phyloP scores from a whole-genome alignment of 2,113 vertebrate species.

The Psittacula cyanocephala region DNA sequence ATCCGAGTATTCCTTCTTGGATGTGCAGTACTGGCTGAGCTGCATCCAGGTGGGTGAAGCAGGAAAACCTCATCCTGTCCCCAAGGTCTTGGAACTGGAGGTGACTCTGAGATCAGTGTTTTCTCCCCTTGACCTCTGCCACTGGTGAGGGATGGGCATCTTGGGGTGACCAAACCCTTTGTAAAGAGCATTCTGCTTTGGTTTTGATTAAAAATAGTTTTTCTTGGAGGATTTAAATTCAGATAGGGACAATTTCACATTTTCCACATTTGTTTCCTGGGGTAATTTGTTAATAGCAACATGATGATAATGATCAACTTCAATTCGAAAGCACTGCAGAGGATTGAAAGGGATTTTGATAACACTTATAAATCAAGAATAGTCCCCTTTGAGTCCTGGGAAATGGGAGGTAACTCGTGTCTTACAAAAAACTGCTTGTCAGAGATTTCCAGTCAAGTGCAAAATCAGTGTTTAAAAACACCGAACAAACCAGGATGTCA shows the following conservation, averaged over 20 bases:
- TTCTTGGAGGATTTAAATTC: neutral
- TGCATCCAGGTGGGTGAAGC: constrained; percentile 81
- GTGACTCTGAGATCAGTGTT: neutral
- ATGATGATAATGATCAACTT: neutral
- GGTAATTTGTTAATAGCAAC: neutral
- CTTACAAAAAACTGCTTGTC: neutral
- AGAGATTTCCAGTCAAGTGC: neutral
- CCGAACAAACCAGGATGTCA: neutral
- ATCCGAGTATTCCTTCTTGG: constrained; percentile 77
- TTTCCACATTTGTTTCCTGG: neutral
- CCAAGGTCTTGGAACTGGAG: fast-evolving
- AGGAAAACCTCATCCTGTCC: neutral
- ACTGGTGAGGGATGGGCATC: neutral
- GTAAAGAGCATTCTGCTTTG: neutral
- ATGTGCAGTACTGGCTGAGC: constrained; percentile 85
- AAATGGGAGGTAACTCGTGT: neutral
- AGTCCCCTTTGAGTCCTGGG: neutral
- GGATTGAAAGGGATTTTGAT: neutral
- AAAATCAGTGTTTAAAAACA: neutral
- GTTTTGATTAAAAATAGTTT: neutral
- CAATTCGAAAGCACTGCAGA: neutral
- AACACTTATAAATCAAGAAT: neutral
- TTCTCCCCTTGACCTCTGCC: neutral
- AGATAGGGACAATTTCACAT: neutral
- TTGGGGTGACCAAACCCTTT: neutral